Base-by-base conservation (phyloP, 2,113 vertebrate genomes). In the Paratilapia polleni region DNA sequence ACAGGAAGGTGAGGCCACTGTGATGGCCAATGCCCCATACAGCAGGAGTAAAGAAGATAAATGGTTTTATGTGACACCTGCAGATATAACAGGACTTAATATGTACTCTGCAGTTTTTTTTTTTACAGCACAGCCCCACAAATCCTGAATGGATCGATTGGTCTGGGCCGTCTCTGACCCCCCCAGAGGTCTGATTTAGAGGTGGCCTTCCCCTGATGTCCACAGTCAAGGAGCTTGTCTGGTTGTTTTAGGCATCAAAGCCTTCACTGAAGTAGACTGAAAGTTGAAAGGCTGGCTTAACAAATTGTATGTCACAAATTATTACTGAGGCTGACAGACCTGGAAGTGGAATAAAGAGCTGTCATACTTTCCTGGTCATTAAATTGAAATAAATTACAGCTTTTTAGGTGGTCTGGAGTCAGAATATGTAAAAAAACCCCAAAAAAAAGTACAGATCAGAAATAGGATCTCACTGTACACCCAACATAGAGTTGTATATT, bases 181-280 rank as follows among this genome's bases (percentile, higher is more conserved):
- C 28, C 15, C 52, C 34, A 60, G 68, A 79, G 63, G 60, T 58
- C 56, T 93, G 91, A 93, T 93, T 94, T 92, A 94, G 83, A 77
- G 83, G 62, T 83, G 80, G 70, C 81, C 88, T 86, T 88, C 81
- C 63, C 38, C 66, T 76, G 63, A 77, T 24, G 47, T 87, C 74
- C 59, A 84, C 57, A 60, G 60, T 83, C 88, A 89, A 87, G 80
- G 81, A 88, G 73, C 80, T 66, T 75, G 43, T 77, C 17, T 59
- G 73, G 41, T 77, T 12, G 1, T 77, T 86, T 87, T 61, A 76
- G 24, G 70, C 60, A 80, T 85, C 28, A 77, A 77, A 74, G 64
- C 15, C 31, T 81, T 81, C 41, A 36, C 43, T 6, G 5, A 75
- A 77, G 59, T 59, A 20, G 73, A 85, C 14, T 82, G 61, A 90